phyloP scores from a whole-genome alignment of 2,888 invertebrate genomes.

The Perdita meconis region DNA sequence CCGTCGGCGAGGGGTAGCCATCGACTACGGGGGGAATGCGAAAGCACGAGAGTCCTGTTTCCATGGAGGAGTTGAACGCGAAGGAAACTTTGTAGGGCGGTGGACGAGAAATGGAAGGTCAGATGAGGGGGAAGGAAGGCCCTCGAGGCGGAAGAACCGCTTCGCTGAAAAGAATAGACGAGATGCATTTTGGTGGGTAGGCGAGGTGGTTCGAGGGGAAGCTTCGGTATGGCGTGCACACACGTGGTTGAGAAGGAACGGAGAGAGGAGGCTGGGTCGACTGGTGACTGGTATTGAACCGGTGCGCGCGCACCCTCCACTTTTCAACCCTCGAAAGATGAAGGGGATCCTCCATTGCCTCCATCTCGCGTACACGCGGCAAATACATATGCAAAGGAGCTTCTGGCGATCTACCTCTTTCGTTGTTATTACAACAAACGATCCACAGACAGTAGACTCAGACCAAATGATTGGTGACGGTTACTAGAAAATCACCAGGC shows the following conservation, averaged over 20 bases:
- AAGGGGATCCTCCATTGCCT: constrained; percentile 50
- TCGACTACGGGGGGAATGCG: constrained; percentile 22
- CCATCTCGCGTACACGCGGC: constrained; percentile 30
- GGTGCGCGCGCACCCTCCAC: constrained; percentile 77
- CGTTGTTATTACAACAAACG: too few relatives aligned
- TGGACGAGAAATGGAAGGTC: constrained; percentile 12
- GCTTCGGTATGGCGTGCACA: constrained; percentile 22
- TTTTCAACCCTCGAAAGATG: constrained; percentile 46
- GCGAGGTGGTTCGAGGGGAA: constrained; percentile 31
- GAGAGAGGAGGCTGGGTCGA: constrained; percentile 64
- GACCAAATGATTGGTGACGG: too few relatives aligned
- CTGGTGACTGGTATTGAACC: constrained; percentile 73
- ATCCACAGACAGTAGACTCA: too few relatives aligned
- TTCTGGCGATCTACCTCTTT: too few relatives aligned
- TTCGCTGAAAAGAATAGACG: constrained; percentile 66
- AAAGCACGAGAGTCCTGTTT: constrained; percentile 13
- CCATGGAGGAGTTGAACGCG: constrained; percentile 56
- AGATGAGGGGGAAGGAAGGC: background rate
- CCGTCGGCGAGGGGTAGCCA: background rate
- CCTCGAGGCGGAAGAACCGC: constrained; percentile 38
- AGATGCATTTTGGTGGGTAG: constrained; percentile 76
- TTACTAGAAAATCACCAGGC: too few relatives aligned
- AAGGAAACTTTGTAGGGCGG: constrained; percentile 57
- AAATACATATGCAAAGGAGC: constrained; percentile 6
- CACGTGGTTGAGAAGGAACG: constrained; percentile 52